Conservation (phyloP, 2,888 invertebrate species). For the Rotaria sp. region DNA sequence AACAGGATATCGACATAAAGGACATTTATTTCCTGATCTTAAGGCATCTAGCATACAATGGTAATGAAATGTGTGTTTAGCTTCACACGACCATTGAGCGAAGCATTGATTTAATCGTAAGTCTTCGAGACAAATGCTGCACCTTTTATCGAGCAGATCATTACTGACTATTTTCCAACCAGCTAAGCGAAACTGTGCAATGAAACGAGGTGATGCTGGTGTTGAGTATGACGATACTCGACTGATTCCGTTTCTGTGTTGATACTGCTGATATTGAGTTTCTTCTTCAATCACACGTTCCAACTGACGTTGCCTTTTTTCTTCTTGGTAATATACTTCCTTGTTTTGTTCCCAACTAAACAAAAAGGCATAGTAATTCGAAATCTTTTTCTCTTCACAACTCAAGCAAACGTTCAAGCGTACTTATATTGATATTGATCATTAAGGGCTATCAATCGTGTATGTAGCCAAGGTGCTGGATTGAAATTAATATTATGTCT, state of each 20-base stretch:
- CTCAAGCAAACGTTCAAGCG: neutral
- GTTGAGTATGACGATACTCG: neutral
- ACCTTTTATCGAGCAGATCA: neutral
- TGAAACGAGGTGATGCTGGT: neutral
- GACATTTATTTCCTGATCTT: neutral
- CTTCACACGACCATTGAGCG: neutral
- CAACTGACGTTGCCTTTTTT: neutral
- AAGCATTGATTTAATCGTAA: neutral
- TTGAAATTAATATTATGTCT: neutral
- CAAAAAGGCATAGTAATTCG: neutral
- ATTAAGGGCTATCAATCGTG: neutral
- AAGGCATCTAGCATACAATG: neutral
- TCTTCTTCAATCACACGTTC: neutral
- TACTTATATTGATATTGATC: neutral
- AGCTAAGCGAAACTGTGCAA: neutral
- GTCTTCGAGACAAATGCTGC: neutral
- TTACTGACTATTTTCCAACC: neutral
- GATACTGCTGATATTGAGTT: neutral
- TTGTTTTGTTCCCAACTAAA: neutral
- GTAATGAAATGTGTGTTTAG: neutral
- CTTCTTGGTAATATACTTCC: neutral
- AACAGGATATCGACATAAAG: neutral
- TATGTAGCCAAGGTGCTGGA: neutral
- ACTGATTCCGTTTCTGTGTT: neutral
- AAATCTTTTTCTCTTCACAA: neutral